phyloP scores from a whole-genome alignment of 2,113 vertebrate genomes.

The Barbus barbus region DNA sequence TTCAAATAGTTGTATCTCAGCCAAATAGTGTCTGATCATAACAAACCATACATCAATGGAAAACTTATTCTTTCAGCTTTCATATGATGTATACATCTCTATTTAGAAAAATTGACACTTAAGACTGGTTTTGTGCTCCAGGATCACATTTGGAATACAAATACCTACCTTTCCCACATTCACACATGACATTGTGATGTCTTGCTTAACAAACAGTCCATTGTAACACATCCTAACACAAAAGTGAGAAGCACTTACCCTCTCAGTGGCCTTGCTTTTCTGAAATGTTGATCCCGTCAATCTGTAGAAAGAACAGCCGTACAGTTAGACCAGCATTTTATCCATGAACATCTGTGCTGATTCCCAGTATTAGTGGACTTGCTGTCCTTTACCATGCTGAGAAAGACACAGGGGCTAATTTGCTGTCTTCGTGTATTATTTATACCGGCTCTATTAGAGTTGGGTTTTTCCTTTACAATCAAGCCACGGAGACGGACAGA shows the following conservation, averaged over 20 bases:
- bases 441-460: background rate
- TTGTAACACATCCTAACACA: background rate
- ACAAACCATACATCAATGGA: too few relatives aligned
- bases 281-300: slow-evolving; percentile 28
- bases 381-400: background rate
- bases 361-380: background rate
- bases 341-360: slow-evolving; percentile 21
- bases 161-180: background rate
- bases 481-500: background rate
- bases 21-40: too few relatives aligned
- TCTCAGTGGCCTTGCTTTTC: slow-evolving; percentile 42
- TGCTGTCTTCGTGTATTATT: background rate
- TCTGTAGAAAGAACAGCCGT: background rate
- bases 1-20: too few relatives aligned
- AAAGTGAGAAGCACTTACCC: slow-evolving; percentile 32
- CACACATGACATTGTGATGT: background rate
- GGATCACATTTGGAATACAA: background rate
- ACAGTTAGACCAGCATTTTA: slow-evolving; percentile 15
- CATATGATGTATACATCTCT: too few relatives aligned
- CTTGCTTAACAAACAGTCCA: background rate
- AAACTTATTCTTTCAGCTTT: too few relatives aligned
- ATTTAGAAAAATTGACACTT: too few relatives aligned
- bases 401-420: background rate
- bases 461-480: background rate
- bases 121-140: too few relatives aligned